Percentiles rank a stretch among this genome's conserved stretches.
phyloP scores from a whole-genome alignment of 2,113 vertebrate genomes.

The Vidua macroura region DNA sequence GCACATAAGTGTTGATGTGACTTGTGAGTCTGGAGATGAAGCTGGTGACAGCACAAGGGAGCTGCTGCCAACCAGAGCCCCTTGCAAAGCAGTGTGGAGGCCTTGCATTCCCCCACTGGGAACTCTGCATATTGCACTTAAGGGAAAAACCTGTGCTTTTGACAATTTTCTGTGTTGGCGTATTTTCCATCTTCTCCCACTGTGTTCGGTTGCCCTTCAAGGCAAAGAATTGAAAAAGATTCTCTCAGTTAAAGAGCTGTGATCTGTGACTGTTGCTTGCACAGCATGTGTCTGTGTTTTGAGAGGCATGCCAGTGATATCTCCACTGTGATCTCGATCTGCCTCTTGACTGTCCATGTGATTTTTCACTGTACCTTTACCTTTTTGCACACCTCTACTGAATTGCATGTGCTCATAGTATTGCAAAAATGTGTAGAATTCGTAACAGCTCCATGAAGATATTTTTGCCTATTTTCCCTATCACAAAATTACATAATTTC shows the following conservation, averaged over 20 bases:
- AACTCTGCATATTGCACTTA: background rate
- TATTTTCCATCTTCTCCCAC: background rate
- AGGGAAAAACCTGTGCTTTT: constrained; percentile 28
- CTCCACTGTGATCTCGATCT: background rate
- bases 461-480: background rate
- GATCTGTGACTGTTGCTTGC: constrained; percentile 46
- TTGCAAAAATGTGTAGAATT: background rate
- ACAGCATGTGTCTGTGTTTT: background rate
- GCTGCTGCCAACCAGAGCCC: background rate
- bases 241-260: background rate
- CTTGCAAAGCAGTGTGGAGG: background rate
- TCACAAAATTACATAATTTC: background rate
- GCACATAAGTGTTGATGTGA: background rate
- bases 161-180: background rate
- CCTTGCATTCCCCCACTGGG: background rate
- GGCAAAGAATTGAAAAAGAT: constrained; percentile 28
- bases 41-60: background rate
- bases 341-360: background rate
- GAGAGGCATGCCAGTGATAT: background rate
- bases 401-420: background rate
- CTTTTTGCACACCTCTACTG: background rate
- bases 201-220: constrained; percentile 11
- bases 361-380: background rate
- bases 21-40: background rate
- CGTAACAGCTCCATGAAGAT: background rate